Conservation (phyloP, 2,888 invertebrate species). For the Endotricha flammealis region DNA sequence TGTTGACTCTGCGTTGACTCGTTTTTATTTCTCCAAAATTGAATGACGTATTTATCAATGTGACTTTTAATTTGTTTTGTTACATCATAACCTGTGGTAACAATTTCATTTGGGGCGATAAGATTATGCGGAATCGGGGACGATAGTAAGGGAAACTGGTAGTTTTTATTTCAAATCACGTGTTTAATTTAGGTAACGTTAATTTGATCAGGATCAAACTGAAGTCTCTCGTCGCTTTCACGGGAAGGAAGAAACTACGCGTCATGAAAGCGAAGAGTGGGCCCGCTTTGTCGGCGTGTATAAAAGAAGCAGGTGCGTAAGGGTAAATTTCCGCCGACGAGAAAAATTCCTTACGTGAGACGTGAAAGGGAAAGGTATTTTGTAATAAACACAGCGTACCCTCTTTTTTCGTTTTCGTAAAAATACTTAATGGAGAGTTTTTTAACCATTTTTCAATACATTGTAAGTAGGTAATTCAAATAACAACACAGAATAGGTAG, state of each 20-base stretch:
- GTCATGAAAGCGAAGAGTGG: slow-evolving; percentile 29
- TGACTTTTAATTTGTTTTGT: slow-evolving; percentile 44
- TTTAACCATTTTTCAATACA: slow-evolving; percentile 20
- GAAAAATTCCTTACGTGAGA: slow-evolving; percentile 45
- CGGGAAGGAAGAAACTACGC: slow-evolving; percentile 26
- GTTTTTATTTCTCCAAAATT: slow-evolving; percentile 54
- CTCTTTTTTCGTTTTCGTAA: slow-evolving; percentile 23
- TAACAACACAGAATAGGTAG: too few species aligned
- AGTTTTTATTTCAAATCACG: slow-evolving; percentile 20
- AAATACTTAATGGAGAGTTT: slow-evolving; percentile 26
- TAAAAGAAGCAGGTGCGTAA: slow-evolving; percentile 45
- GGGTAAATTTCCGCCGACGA: slow-evolving; percentile 42
- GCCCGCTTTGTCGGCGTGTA: slow-evolving; percentile 35
- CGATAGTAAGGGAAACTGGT: slow-evolving; percentile 7
- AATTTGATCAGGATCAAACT: slow-evolving; percentile 35
- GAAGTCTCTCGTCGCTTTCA: slow-evolving; percentile 18
- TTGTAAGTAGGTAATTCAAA: too few species aligned
- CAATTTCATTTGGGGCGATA: slow-evolving; percentile 36
- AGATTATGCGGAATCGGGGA: slow-evolving; percentile 21
- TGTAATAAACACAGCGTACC: slow-evolving; percentile 46
- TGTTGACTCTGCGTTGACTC: slow-evolving; percentile 58
- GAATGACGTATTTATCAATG: slow-evolving; percentile 56
- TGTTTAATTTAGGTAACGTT: slow-evolving; percentile 39
- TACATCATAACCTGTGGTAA: slow-evolving; percentile 34
- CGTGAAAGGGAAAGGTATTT: slow-evolving; percentile 50